These are phyloP conservation scores for Phyllostomus hastatus DNA, from an alignment of 2,113 vertebrate genomes.

Conservation along the genomic window DNA sequence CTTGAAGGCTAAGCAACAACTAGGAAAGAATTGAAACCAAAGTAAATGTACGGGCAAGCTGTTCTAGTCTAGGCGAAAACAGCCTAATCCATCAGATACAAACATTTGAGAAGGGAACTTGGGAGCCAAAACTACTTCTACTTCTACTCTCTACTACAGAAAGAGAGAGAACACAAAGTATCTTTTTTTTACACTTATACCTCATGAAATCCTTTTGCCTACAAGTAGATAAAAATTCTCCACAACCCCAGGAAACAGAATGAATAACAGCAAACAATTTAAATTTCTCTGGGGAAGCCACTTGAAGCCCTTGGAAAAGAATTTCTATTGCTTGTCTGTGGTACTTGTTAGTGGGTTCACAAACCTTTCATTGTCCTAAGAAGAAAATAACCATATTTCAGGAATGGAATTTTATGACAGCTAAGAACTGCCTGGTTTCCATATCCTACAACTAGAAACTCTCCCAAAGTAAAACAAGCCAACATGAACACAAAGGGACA, in stretches of 20 bases:
- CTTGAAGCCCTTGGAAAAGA: not conserved
- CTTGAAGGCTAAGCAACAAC: slow-evolving; percentile 12
- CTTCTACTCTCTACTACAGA: not conserved
- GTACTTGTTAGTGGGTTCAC: slow-evolving; percentile 1
- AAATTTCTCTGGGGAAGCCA: not conserved
- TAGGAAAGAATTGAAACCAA: slow-evolving; percentile 15
- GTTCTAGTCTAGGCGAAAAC: not conserved
- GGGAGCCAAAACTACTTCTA: not conserved
- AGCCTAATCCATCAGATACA: not conserved
- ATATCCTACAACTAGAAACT: slow-evolving; percentile 1
- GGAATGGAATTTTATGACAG: not conserved
- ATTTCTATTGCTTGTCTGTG: slow-evolving; percentile 28
- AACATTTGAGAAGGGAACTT: not conserved
- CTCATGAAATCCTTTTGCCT: not conserved
- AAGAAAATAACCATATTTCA: slow-evolving; percentile 38
- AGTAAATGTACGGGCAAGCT: not conserved
- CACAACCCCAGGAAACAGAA: not conserved
- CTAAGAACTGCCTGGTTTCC: not conserved
- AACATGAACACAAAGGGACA: not conserved
- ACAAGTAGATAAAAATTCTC: not conserved
- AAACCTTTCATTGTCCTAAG: slow-evolving; percentile 25
- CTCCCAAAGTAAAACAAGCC: not conserved
- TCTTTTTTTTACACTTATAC: not conserved
- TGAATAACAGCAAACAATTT: slow-evolving; percentile 35
- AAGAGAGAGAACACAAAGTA: not conserved